These are phyloP conservation scores for Rallus limicola DNA, from an alignment of 2,113 vertebrate species.

Conservation along the genomic window DNA sequence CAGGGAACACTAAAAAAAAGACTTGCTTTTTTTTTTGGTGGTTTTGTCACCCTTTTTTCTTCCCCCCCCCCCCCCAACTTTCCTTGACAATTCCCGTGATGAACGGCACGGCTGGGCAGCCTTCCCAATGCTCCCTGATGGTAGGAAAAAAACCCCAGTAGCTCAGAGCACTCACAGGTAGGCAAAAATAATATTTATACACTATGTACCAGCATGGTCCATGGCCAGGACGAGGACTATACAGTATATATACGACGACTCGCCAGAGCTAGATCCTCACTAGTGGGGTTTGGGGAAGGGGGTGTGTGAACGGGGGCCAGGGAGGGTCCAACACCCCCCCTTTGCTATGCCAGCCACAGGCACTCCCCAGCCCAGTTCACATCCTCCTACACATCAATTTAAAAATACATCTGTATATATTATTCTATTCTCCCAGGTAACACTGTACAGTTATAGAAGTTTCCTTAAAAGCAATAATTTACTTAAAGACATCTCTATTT, in stretches of 20 bases:
- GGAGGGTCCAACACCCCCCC: not conserved
- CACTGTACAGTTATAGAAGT: slow-evolving; percentile 72
- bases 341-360: not conserved
- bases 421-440: slow-evolving; percentile 69
- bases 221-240: slow-evolving; percentile 43
- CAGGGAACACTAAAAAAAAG: not conserved
- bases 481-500: slow-evolving; percentile 69
- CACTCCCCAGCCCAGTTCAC: not conserved
- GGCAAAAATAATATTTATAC: slow-evolving; percentile 62
- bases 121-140: not conserved
- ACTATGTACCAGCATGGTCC: slow-evolving; percentile 12
- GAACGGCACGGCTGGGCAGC: not conserved
- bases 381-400: slow-evolving; percentile 12
- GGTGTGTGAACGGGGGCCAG: not conserved
- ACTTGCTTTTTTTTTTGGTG: too few species aligned
- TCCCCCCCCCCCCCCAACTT: accelerated
- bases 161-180: slow-evolving; percentile 43
- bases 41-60: not conserved
- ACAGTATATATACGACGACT: slow-evolving; percentile 22
- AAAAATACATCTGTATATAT: slow-evolving; percentile 71
- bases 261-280: slow-evolving; percentile 11
- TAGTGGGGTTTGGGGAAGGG: not conserved
- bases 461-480: slow-evolving; percentile 74
- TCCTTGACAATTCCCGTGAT: not conserved
- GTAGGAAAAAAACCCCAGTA: not conserved